Conservation (phyloP, 2,113 vertebrate species). For the Engystomops pustulosus region DNA sequence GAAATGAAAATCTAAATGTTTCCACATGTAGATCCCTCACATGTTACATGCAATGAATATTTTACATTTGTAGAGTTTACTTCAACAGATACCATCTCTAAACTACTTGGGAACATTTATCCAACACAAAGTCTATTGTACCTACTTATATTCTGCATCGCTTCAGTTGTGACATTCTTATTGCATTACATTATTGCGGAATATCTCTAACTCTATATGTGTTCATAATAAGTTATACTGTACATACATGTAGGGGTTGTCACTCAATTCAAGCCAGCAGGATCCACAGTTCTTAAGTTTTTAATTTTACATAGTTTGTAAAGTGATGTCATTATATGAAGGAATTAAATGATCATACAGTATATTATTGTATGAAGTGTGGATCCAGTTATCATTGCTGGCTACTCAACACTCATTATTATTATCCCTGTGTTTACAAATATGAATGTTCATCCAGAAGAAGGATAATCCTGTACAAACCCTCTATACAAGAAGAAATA, state of each 20-base stretch:
- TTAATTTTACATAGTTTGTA: background rate
- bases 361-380: no score
- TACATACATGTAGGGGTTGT: background rate
- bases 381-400: background rate
- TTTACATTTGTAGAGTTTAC: no score
- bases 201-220: background rate
- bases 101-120: background rate
- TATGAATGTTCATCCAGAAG: no score
- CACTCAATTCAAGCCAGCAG: background rate
- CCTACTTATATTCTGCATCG: background rate
- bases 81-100: no score
- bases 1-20: background rate
- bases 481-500: no score
- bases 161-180: background rate
- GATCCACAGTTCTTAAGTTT: background rate
- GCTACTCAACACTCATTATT: background rate
- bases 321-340: background rate
- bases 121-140: background rate
- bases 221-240: background rate
- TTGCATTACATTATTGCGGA: no score
- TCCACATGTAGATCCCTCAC: no score
- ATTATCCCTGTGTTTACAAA: no score
- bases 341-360: background rate
- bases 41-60: no score
- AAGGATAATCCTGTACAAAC: no score